These are phyloP conservation scores for Drosophila truncata DNA, from an alignment of 1,140 invertebrate species.

Conservation along the genomic window DNA sequence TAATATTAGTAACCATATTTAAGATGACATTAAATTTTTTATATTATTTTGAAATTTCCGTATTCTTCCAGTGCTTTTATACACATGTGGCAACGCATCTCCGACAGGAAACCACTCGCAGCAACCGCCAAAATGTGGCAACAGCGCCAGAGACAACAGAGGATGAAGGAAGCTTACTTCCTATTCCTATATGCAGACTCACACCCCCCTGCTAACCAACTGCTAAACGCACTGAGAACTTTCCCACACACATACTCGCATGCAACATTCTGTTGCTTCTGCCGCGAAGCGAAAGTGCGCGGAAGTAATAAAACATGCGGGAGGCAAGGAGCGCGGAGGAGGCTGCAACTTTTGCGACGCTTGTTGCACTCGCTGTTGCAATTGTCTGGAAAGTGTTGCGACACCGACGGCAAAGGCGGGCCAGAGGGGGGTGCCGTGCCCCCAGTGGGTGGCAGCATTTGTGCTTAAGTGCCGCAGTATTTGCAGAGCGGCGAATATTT, in stretches of 20 bases:
- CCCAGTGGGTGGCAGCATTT: slow-evolving; percentile 67
- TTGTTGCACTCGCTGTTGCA: slow-evolving; percentile 69
- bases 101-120: slow-evolving; percentile 78
- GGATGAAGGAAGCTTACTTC: slow-evolving; percentile 63
- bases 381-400: slow-evolving; percentile 73
- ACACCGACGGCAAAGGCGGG: slow-evolving; percentile 21
- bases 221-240: slow-evolving; percentile 77
- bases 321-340: slow-evolving; percentile 5
- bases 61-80: slow-evolving; percentile 8
- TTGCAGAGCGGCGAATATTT: slow-evolving; percentile 65
- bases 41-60: background rate
- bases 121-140: slow-evolving; percentile 80
- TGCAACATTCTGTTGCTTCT: slow-evolving; percentile 59
- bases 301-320: slow-evolving; percentile 80
- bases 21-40: background rate
- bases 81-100: slow-evolving; percentile 72
- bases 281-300: slow-evolving; percentile 73
- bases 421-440: background rate
- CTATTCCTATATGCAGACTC: slow-evolving; percentile 29
- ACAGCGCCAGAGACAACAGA: slow-evolving; percentile 64
- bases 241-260: slow-evolving; percentile 57
- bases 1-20: background rate
- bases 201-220: slow-evolving; percentile 30
- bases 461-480: slow-evolving; percentile 77
- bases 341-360: slow-evolving; percentile 60